Percentiles rank a stretch among this genome's conserved stretches.
These are phyloP conservation scores for Diplodus puntazzo DNA, from an alignment of 2,797 vertebrate species.

Conservation along the genomic window DNA sequence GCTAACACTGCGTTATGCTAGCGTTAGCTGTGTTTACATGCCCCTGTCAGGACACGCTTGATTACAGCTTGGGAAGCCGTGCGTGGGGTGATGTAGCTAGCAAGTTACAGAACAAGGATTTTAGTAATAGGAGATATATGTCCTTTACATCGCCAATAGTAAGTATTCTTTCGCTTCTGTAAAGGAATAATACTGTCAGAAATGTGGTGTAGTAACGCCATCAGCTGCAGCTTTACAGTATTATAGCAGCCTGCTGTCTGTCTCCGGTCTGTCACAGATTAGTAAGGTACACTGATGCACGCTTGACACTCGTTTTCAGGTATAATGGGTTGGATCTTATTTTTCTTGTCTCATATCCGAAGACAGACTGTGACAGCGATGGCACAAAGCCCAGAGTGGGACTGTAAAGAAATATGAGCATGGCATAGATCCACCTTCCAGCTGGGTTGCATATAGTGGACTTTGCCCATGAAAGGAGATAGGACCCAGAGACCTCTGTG, in stretches of 20 bases:
- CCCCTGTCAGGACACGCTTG: constrained; percentile 41
- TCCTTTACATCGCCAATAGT: background rate
- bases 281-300: background rate
- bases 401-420: constrained; percentile 1
- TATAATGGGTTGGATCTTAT: background rate
- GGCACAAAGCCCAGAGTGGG: background rate
- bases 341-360: background rate
- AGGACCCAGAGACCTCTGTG: constrained; percentile 22
- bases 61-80: background rate
- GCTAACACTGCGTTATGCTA: constrained; percentile 50
- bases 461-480: constrained; percentile 22
- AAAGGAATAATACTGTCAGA: background rate
- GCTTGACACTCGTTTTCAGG: background rate
- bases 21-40: constrained; percentile 63
- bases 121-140: background rate
- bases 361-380: background rate
- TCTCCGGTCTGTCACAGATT: background rate
- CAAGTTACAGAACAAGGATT: background rate
- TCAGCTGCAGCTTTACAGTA: background rate
- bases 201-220: background rate
- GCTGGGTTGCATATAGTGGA: constrained; percentile 22
- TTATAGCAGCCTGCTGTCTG: background rate
- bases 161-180: background rate
- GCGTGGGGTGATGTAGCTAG: background rate
- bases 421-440: constrained; percentile 4